Conservation (phyloP, 2,888 invertebrate genomes). For the Campoplex nolae region DNA sequence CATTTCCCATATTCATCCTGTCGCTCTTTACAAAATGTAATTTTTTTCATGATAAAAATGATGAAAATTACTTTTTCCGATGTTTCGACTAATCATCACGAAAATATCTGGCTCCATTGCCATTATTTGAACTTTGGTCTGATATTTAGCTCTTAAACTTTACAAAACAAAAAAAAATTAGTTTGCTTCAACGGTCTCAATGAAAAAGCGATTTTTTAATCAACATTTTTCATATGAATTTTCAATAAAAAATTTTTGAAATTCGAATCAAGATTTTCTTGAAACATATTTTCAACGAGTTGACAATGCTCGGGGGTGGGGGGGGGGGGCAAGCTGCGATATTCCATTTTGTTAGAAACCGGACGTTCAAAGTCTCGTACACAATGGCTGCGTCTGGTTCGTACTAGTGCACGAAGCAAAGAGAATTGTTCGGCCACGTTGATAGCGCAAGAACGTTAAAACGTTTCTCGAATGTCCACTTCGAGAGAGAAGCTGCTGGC, state of each 20-base stretch:
- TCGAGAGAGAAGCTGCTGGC: neutral
- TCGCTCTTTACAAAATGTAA: too few relatives aligned
- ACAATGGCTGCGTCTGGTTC: neutral
- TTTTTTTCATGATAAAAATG: too few relatives aligned
- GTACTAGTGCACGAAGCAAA: neutral
- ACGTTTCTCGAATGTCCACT: conserved; percentile 42
- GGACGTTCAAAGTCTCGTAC: neutral
- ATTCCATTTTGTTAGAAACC: neutral
- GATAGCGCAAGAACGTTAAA: conserved; percentile 51
- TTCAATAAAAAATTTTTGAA: neutral
- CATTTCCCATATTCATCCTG: too few relatives aligned
- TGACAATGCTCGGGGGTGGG: neutral
- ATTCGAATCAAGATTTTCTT: too few relatives aligned
- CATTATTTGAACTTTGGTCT: too few relatives aligned
- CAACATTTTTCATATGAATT: too few relatives aligned
- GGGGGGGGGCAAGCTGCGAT: neutral
- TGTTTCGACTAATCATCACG: too few relatives aligned
- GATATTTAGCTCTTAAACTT: too few relatives aligned
- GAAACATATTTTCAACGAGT: neutral
- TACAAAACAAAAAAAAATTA: neutral
- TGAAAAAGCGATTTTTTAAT: neutral
- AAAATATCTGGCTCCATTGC: too few relatives aligned
- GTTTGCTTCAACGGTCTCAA: neutral
- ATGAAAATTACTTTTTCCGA: too few relatives aligned
- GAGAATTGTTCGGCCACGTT: conserved; percentile 4